Evolutionary conservation across 92 coral and sea anemone genomes (phyloP).

Genomic region (Paragorgia papillata): DNA sequence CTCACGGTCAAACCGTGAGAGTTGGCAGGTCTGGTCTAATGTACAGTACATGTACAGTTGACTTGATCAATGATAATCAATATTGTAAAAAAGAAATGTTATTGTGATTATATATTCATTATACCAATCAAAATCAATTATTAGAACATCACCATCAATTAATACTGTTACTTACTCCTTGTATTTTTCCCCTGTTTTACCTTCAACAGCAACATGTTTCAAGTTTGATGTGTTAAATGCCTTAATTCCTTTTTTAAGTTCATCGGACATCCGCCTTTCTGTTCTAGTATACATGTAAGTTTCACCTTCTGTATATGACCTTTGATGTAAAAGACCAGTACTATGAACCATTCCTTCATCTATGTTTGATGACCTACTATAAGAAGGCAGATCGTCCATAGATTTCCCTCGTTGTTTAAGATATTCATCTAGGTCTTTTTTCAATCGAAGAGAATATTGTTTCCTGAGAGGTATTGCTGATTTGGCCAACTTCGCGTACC

Average conservation of each 20-base stretch:
- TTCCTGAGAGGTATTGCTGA: conserved; percentile 78
- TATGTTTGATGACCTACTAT: background rate
- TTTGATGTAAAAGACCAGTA: background rate
- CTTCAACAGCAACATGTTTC: conserved; percentile 17
- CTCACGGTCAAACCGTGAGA: too few relatives aligned
- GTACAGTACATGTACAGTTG: too few relatives aligned
- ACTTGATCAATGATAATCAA: too few relatives aligned
- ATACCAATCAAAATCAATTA: too few relatives aligned
- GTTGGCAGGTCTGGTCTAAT: too few relatives aligned
- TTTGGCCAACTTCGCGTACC: conserved; percentile 73
- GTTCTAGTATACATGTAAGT: background rate
- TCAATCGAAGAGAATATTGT: conserved; percentile 79
- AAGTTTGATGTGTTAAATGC: conserved; percentile 1
- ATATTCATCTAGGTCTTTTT: conserved; percentile 80
- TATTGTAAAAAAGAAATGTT: too few relatives aligned
- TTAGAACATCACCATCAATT: too few relatives aligned
- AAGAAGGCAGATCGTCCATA: conserved; percentile 50
- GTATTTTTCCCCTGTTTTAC: background rate
- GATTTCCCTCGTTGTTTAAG: conserved; percentile 31
- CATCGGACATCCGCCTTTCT: background rate
- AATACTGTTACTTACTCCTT: background rate
- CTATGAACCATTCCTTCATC: background rate
- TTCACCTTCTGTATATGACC: conserved; percentile 22
- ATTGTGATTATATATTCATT: too few relatives aligned
- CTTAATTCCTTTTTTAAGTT: conserved; percentile 23